Evolutionary conservation across 2,797 vertebrate genomes (phyloP), one percentile per base, ranked within the genome.

Genomic region (Poliocrania exsul): DNA sequence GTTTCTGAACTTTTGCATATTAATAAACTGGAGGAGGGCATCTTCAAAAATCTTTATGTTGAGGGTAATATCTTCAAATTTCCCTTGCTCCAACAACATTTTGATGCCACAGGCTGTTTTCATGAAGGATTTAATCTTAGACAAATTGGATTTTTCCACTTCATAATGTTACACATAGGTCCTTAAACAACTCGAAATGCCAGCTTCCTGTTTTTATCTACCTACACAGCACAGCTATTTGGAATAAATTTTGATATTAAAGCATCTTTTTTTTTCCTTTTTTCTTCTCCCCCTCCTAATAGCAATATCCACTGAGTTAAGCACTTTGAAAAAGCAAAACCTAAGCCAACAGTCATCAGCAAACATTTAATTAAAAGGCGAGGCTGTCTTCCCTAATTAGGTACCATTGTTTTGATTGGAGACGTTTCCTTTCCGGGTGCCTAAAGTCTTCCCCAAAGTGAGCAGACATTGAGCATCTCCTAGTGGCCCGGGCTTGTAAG

Each of bases 381-480:
- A 62, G 8, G 23, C 44, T 62, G 18, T 16, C 38, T 85, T 73
- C 44, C 70, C 42, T 88, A 71, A 74, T 85, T 38, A 72, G 16
- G 35, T 28, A 24, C n/a, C 0, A 0, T 23, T 47, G 2, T 74
- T 91, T 65, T 51, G 50, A 33, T 11, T 29, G 12, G 33, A 54
- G 56, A 28, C 4, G 2, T 56, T 86, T 64, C 49, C 23, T 13
- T 33, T 23, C 31, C 44, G 13, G 53, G 20, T 23, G 70, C 24
- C 50, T 38, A 15, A 58, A 73, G 23, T 8, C 20, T 56, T 47
- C 44, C 25, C 62, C 54, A 42, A 25, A 46, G 21, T 0, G 2
- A 78, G 53, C 62, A 57, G 75, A 82, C 28, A 6, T n/a, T 51
- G 82, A 83, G 66, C 88, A 92, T 73, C 93, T 93, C 95, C 96